Evolutionary conservation across 2,888 invertebrate species (phyloP), one percentile per base, ranked within the genome.

Genomic region (Odiellus spinosus): DNA sequence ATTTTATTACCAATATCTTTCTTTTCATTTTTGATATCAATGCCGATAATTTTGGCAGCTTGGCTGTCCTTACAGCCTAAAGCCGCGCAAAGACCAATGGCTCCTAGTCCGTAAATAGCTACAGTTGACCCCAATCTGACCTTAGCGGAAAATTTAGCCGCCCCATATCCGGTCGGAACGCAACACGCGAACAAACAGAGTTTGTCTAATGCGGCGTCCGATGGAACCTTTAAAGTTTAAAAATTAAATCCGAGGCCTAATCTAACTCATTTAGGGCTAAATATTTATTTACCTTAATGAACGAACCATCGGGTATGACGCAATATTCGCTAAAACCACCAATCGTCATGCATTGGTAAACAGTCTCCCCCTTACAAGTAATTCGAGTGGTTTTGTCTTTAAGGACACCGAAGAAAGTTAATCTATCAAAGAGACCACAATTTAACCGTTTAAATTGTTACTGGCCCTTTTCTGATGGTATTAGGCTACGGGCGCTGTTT

Each of bases 311-410:
- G 6, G 62, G 58, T 15, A 61, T 59, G 8, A 65, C 66, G 2
- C 64, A 65, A 53, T 63, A 65, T 47, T 65, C 62, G 20, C 57
- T 55, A 53, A 66, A 66, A 2, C 63, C 60, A 41, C 57, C 57
- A 49, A 59, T 59, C 3, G 66, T 66, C 64, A 65, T 65, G 55
- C 64, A 67, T 49, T 67, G 67, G 51, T 56, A 65, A 3, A 68
- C 51, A 10, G 56, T 48, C 50, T 67, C 54, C 3, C 67, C 68
- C 14, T 67, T 64, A 56, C 66, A 66, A 3, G 59, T 62, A 49
- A 68, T 67, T 26, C 67, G 53, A 3, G 56, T 54, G 3, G 67
- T 67, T 4, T 66, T 67, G 59, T 68, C 66, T 18, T 36, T 26
- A 26, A 26, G 26, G 5, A 8, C 4, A 6, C 26, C 26, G 8